phyloP scores from a whole-genome alignment of 2,888 invertebrate genomes.

The Chouioia cunea region DNA sequence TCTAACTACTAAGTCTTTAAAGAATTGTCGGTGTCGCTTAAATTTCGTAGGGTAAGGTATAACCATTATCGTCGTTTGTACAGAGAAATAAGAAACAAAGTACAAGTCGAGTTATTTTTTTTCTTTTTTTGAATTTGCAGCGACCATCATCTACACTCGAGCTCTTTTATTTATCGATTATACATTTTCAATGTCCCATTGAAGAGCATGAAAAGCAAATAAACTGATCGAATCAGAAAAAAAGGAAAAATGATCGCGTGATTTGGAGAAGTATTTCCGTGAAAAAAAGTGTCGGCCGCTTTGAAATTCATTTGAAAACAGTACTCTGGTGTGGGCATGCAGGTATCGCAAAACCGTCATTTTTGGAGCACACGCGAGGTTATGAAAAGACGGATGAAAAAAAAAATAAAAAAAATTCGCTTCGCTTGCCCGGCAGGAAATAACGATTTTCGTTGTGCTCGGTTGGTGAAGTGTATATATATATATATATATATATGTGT shows the following conservation, averaged over 20 bases:
- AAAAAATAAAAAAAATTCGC: slow-evolving; percentile 29
- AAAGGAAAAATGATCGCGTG: too few species aligned
- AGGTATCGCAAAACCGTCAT: slow-evolving; percentile 28
- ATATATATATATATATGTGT: neutral
- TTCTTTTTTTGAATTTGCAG: too few species aligned
- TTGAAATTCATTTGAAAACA: slow-evolving; percentile 30
- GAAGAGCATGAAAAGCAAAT: neutral
- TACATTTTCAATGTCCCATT: too few species aligned
- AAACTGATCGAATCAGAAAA: neutral
- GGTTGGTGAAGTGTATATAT: slow-evolving; percentile 31
- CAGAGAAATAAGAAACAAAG: neutral
- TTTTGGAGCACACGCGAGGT: slow-evolving; percentile 34
- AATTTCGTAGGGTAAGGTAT: too few species aligned
- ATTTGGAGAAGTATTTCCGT: too few species aligned
- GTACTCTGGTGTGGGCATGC: slow-evolving; percentile 2
- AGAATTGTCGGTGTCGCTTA: slow-evolving; percentile 28
- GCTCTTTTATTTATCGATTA: too few species aligned
- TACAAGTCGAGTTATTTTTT: neutral
- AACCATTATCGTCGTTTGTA: too few species aligned
- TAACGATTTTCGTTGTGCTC: slow-evolving; percentile 45
- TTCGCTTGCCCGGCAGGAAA: slow-evolving; percentile 40
- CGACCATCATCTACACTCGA: too few species aligned
- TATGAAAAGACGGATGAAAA: slow-evolving; percentile 29
- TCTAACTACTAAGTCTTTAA: slow-evolving; percentile 26
- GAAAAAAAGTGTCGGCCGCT: neutral